phyloP scores from a whole-genome alignment of 1,140 invertebrate genomes.

The Eumeta japonica region DNA sequence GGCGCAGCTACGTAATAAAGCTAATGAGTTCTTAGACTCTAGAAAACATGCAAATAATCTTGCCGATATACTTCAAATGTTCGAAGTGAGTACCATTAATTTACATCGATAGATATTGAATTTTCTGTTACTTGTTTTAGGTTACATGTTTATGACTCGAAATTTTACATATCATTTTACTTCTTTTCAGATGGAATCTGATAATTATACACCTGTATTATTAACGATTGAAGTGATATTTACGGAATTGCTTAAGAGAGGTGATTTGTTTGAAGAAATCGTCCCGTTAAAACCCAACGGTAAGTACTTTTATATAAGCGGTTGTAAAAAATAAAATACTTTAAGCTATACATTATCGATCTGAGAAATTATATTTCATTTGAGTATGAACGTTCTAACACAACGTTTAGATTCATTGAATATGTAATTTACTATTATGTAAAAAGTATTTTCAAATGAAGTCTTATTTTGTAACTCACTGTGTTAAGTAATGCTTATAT shows the following conservation, averaged over 20 bases:
- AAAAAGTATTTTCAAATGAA: too few species aligned
- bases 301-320: constrained; percentile 19
- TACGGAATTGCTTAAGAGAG: constrained; percentile 63
- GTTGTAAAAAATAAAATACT: constrained; percentile 4
- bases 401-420: too few species aligned
- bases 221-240: constrained; percentile 70
- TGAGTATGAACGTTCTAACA: too few species aligned
- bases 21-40: constrained; percentile 65
- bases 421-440: too few species aligned
- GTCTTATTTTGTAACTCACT: too few species aligned
- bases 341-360: constrained; percentile 4
- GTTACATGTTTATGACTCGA: too few species aligned
- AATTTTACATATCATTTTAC: constrained; percentile 20
- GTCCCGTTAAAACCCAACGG: constrained; percentile 55
- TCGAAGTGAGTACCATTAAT: constrained; percentile 52
- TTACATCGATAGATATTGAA: too few species aligned
- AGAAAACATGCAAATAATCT: constrained; percentile 64
- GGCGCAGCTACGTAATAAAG: constrained; percentile 61
- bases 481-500: too few species aligned
- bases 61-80: constrained; percentile 63
- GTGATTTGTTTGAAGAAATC: constrained; percentile 61
- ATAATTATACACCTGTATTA: constrained; percentile 57
- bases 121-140: too few species aligned
- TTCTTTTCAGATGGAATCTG: constrained; percentile 52
- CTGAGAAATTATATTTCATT: too few species aligned